These are phyloP conservation scores for Bicyclus anynana DNA, from an alignment of 1,140 invertebrate genomes.

Conservation along the genomic window DNA sequence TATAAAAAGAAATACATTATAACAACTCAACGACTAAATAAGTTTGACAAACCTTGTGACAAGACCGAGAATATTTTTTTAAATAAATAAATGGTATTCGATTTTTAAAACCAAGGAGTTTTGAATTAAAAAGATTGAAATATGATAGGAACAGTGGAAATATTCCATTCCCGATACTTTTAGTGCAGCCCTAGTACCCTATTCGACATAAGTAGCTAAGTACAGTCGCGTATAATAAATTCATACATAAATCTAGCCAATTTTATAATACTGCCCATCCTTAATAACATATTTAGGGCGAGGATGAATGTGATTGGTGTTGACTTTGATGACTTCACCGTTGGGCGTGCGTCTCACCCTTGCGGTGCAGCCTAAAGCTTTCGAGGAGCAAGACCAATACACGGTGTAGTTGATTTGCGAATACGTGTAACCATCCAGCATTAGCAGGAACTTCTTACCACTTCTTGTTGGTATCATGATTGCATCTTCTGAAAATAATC, in stretches of 20 bases:
- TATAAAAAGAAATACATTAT: too few relatives aligned
- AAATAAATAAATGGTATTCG: too few relatives aligned
- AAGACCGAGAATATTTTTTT: too few relatives aligned
- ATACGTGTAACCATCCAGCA: slow-evolving; percentile 52
- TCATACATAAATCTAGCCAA: background rate
- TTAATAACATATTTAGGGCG: slow-evolving; percentile 27
- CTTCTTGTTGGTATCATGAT: slow-evolving; percentile 47
- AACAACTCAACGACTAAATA: too few relatives aligned
- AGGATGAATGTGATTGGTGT: slow-evolving; percentile 26
- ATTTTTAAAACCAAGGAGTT: too few relatives aligned
- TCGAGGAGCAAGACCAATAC: slow-evolving; percentile 49
- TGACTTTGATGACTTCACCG: slow-evolving; percentile 19
- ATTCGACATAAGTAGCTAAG: too few relatives aligned
- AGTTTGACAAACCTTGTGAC: too few relatives aligned
- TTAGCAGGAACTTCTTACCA: slow-evolving; percentile 47
- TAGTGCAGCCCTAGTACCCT: too few relatives aligned
- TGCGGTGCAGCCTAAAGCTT: slow-evolving; percentile 34
- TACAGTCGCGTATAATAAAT: too few relatives aligned
- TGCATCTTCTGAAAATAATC: slow-evolving; percentile 23
- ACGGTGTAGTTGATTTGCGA: slow-evolving; percentile 42
- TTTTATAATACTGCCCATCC: slow-evolving; percentile 27
- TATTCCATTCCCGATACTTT: too few relatives aligned
- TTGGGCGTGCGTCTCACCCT: slow-evolving; percentile 23
- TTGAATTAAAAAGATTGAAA: too few relatives aligned
- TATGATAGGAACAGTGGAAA: too few relatives aligned